A percentile compares a stretch with the other conserved stretches of the same genome.
Conservation (phyloP, 2,113 vertebrate species). For the Seriola quinqueradiata region DNA sequence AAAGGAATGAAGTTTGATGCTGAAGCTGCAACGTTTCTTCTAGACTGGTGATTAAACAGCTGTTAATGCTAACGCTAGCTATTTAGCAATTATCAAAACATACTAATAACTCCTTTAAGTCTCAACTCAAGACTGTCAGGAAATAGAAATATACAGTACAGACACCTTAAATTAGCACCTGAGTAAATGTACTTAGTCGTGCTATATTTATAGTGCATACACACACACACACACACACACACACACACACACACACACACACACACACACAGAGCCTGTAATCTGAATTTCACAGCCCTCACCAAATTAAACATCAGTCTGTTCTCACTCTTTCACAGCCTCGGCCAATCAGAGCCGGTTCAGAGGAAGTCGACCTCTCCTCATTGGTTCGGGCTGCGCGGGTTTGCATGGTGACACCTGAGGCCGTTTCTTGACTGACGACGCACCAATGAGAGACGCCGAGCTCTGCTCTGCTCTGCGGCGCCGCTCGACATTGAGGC, state of each 20-base stretch:
- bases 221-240: too few species aligned
- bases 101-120: too few species aligned
- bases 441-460: constrained; percentile 9
- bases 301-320: constrained; percentile 36
- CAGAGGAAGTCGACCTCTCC: not conserved
- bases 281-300: constrained; percentile 23
- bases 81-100: too few species aligned
- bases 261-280: not conserved
- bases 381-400: constrained; percentile 47
- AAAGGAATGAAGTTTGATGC: too few species aligned
- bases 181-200: not conserved
- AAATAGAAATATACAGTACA: too few species aligned
- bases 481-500: not conserved
- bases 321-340: constrained; percentile 5
- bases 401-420: constrained; percentile 65
- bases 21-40: too few species aligned
- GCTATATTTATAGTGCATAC: not conserved
- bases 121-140: too few species aligned
- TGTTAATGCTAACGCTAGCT: too few species aligned
- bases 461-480: not conserved
- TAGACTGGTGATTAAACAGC: too few species aligned
- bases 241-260: not conserved
- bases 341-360: constrained; percentile 47
- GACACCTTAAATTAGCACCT: not conserved
- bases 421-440: constrained; percentile 12